A percentile compares a stretch with the other conserved stretches of the same genome.
phyloP scores from a whole-genome alignment of 2,888 invertebrate genomes.

The Archaeoteleia sp. region DNA sequence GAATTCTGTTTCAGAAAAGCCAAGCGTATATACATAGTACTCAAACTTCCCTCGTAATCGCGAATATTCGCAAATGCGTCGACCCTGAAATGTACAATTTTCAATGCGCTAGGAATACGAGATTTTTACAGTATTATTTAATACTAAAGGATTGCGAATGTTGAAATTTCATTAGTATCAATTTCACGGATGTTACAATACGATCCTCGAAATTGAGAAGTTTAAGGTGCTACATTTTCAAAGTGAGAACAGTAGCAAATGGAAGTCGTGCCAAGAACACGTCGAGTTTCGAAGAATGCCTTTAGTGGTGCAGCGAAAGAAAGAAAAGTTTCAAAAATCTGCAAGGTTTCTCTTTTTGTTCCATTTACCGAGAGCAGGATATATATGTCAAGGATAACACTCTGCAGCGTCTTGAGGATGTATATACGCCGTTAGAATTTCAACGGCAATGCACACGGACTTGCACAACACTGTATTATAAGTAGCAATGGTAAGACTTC shows the following conservation, averaged over 20 bases:
- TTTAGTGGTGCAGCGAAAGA: not conserved
- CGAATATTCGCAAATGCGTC: constrained; percentile 5
- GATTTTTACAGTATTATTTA: not conserved
- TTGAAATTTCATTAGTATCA: constrained; percentile 8
- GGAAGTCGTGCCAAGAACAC: constrained; percentile 17
- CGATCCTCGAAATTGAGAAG: constrained; percentile 28
- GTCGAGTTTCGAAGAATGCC: constrained; percentile 3
- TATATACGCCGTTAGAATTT: not conserved
- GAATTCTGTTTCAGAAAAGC: constrained; percentile 4
- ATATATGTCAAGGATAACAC: constrained; percentile 8
- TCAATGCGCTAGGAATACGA: not conserved
- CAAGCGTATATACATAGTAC: constrained; percentile 22
- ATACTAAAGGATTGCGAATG: not conserved
- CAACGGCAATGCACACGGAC: not conserved
- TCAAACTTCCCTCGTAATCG: constrained; percentile 17
- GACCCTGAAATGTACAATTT: constrained; percentile 6
- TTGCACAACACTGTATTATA: constrained; percentile 1
- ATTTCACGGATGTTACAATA: constrained; percentile 3
- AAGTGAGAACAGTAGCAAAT: not conserved
- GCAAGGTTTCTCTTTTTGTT: constrained; percentile 22
- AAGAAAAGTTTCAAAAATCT: constrained; percentile 18
- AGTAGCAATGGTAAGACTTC: not conserved
- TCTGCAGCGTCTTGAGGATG: not conserved
- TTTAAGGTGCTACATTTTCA: constrained; percentile 3
- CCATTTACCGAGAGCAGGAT: not conserved